Evolutionary conservation across 2,113 vertebrate genomes (phyloP).

Genomic region (Pseudonaja textilis): DNA sequence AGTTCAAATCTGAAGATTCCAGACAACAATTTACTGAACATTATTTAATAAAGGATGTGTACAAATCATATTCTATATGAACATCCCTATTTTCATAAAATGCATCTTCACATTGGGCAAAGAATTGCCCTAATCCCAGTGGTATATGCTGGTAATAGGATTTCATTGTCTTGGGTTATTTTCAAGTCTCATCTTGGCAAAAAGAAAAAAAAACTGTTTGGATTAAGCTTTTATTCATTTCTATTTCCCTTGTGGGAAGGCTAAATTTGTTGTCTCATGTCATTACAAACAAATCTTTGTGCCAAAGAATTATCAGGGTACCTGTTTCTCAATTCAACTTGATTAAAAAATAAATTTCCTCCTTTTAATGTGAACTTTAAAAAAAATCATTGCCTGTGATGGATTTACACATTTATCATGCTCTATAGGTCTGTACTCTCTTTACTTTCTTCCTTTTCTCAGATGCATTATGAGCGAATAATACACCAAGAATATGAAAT

Average conservation of each 20-base stretch:
- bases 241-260: not conserved
- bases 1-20: not conserved
- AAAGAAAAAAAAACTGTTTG: slow-evolving; percentile 30
- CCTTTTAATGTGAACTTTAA: slow-evolving; percentile 18
- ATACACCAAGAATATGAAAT: not conserved
- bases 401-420: not conserved
- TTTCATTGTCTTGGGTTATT: not conserved
- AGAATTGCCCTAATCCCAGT: not conserved
- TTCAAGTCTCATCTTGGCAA: slow-evolving; percentile 33
- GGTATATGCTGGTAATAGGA: slow-evolving; percentile 13
- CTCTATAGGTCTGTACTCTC: slow-evolving; percentile 23
- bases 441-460: slow-evolving; percentile 17
- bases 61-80: slow-evolving; percentile 20
- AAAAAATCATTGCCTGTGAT: slow-evolving; percentile 1
- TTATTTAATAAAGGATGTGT: slow-evolving; percentile 9
- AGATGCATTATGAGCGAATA: not conserved
- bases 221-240: slow-evolving; percentile 14
- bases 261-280: slow-evolving; percentile 46
- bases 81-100: slow-evolving; percentile 22
- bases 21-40: not conserved
- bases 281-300: slow-evolving; percentile 50
- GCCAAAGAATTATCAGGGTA: slow-evolving; percentile 34
- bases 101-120: not conserved
- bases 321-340: slow-evolving; percentile 37
- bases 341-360: slow-evolving; percentile 11